Evolutionary conservation across 2,113 vertebrate species (phyloP).

Genomic region (Syngnathus typhle): DNA sequence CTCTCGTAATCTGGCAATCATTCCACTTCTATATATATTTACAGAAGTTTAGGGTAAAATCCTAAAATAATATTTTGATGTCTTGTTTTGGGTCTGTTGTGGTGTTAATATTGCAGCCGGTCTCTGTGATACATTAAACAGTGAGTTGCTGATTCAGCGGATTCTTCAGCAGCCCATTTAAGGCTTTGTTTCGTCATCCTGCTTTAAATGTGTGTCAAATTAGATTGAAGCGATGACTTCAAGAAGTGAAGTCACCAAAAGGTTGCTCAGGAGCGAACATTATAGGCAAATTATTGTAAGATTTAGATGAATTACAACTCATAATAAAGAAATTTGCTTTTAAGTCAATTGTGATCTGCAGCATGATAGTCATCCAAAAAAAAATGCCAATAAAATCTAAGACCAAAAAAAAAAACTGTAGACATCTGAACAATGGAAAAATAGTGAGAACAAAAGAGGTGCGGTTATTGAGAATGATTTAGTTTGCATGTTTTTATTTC

Average conservation of each 20-base stretch:
- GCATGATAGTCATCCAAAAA: neutral
- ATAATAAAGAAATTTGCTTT: no score
- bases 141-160: slow-evolving; percentile 34
- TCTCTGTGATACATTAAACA: slow-evolving; percentile 11
- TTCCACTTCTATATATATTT: neutral
- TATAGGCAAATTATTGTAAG: no score
- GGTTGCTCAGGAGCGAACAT: no score
- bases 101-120: no score
- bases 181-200: neutral
- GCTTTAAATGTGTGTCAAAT: slow-evolving; percentile 1
- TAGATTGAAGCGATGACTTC: neutral
- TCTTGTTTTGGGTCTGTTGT: no score
- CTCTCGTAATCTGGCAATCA: neutral
- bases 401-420: neutral
- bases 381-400: neutral
- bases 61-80: no score
- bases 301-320: no score
- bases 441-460: slow-evolving; percentile 26
- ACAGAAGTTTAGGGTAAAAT: neutral
- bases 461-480: slow-evolving; percentile 19
- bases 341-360: neutral
- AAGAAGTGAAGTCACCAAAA: no score
- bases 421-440: neutral
- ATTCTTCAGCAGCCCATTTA: slow-evolving; percentile 6
- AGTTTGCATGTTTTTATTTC: slow-evolving; percentile 31